These are phyloP conservation scores for Cristatella mucedo DNA, from an alignment of 2,888 invertebrate genomes.

Conservation along the genomic window DNA sequence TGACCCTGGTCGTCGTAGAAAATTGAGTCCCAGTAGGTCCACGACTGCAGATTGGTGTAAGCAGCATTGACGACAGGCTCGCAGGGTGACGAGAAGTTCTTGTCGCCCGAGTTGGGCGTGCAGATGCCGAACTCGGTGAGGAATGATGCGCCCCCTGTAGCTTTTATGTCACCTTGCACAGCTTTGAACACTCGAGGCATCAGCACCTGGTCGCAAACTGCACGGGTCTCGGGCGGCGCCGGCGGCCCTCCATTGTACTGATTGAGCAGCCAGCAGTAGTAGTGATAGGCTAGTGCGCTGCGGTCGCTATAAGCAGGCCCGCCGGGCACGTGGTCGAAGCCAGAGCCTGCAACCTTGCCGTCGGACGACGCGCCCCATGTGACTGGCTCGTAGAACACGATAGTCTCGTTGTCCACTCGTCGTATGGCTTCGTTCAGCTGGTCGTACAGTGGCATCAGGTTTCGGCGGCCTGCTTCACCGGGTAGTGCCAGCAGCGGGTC, in stretches of 20 bases:
- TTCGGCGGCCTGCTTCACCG: slow-evolving; percentile 18
- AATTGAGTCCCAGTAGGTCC: slow-evolving; percentile 23
- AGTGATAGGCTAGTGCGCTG: slow-evolving; percentile 20
- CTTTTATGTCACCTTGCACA: slow-evolving; percentile 13
- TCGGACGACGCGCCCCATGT: slow-evolving; percentile 19
- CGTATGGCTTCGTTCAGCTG: slow-evolving; percentile 16
- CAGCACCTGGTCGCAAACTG: slow-evolving; percentile 17
- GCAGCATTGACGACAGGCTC: slow-evolving; percentile 16
- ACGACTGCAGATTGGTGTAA: slow-evolving; percentile 20
- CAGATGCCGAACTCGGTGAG: slow-evolving; percentile 26
- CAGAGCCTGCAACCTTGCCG: slow-evolving; percentile 16
- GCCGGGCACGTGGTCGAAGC: slow-evolving; percentile 20
- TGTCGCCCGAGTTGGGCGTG: slow-evolving; percentile 14
- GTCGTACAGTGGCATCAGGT: slow-evolving; percentile 19
- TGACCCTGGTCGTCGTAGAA: slow-evolving; percentile 17
- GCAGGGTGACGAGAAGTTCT: slow-evolving; percentile 19
- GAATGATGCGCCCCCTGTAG: slow-evolving; percentile 18
- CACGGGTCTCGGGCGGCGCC: slow-evolving; percentile 13
- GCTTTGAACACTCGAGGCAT: slow-evolving; percentile 14
- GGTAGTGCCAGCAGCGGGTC: slow-evolving; percentile 18
- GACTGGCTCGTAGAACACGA: slow-evolving; percentile 25
- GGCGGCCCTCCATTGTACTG: slow-evolving; percentile 6
- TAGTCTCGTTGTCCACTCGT: slow-evolving; percentile 16
- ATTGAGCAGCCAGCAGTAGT: slow-evolving; percentile 20
- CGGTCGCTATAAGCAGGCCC: slow-evolving; percentile 14